Base-by-base conservation (phyloP, 2,888 invertebrate species). In the Tryphoninae sp. region DNA sequence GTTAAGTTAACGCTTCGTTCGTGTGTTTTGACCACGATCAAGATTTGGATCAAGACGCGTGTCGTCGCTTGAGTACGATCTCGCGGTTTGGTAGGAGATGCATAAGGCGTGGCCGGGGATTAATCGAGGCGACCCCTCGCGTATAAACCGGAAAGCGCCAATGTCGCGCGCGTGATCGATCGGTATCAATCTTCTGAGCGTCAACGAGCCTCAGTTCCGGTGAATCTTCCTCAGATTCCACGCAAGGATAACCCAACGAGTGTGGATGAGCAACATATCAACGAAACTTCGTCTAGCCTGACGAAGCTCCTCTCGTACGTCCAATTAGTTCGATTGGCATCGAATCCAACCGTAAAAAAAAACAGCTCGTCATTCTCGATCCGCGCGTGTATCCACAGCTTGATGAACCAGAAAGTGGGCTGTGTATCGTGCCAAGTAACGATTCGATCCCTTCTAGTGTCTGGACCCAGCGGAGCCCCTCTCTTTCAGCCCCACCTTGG, bases 301-400 rank as follows among this genome's bases (percentile, higher is more conserved):
- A 19, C 16, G 45, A 53, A n/a, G 40, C 49, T 75, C 53, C 42
- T 58, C 51, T 82, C 53, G 53, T 71, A 80, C 80, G 78, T 82
- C 80, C 80, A 82, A 82, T 82, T 82, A 82, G 80, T 77, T 71
- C 68, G 82, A 80, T 74, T 73, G 80, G 73, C 58, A 69, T 76
- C 45, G 82, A 77, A 58, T 55, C 53, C 55, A 45, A 3, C 9
- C 16, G n/a, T 8, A 11, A 9, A 58, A 72, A 72, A 19, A 73
- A 76, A 68, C 23, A 23, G 8, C 64, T 7, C 73, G 73, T 82
- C 80, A 82, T 59, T 59, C 72, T 71, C 23, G 26, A 13, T 78
- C 49, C 65, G 22, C 51, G n/a, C 26, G 26, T 16, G 33, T 53
- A 26, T 53, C 26, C 11, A 74, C 65, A 49, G 51, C 65, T 42